A percentile compares a stretch with the other conserved stretches of the same genome.
These are phyloP conservation scores for Plestiodon gilberti DNA, from an alignment of 2,113 vertebrate species.

Conservation along the genomic window DNA sequence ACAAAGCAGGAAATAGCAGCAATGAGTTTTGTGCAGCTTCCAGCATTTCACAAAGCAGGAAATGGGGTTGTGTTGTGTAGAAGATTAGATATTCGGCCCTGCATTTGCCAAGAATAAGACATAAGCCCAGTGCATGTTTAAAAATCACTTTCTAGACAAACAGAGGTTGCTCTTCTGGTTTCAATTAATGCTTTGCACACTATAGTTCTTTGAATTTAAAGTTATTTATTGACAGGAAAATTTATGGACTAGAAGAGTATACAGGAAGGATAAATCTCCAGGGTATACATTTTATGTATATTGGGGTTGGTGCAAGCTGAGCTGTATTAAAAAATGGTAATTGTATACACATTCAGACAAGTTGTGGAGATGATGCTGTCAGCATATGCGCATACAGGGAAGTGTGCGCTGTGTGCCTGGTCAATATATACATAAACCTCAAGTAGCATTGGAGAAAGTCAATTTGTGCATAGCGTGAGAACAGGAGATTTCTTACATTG, in stretches of 20 bases:
- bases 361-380: neutral
- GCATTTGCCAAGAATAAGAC: conserved; percentile 2
- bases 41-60: conserved; percentile 81
- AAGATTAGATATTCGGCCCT: conserved; percentile 73
- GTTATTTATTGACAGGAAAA: neutral
- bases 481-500: neutral
- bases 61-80: conserved; percentile 64
- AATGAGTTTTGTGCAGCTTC: conserved; percentile 55
- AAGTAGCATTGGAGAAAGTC: neutral
- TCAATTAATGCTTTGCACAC: neutral
- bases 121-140: neutral
- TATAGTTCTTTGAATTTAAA: neutral
- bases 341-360: neutral
- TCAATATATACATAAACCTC: neutral
- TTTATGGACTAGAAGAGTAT: neutral
- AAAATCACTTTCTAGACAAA: conserved; percentile 23
- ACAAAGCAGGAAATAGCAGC: conserved; percentile 11
- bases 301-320: neutral
- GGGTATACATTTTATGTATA: neutral
- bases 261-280: neutral
- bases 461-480: neutral
- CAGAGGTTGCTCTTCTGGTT: accelerated
- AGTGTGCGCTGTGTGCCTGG: neutral
- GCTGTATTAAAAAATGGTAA: too few species aligned
- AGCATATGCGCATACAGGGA: neutral